Evolutionary conservation across 2,113 vertebrate species (phyloP).

Genomic region (Tragelaphus buxtoni): DNA sequence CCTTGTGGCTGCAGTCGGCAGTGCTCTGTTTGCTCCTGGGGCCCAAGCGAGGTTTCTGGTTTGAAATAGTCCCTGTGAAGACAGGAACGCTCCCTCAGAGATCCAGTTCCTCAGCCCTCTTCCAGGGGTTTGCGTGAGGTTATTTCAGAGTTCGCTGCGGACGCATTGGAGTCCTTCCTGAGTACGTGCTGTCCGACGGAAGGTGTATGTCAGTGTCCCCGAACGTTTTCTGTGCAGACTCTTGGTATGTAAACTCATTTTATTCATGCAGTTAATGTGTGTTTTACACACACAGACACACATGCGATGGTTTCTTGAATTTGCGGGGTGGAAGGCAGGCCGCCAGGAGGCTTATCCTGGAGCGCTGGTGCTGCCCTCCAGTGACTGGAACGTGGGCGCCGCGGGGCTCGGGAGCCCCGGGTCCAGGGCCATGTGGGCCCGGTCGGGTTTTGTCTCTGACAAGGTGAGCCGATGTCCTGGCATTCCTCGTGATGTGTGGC

Average conservation of each 20-base stretch:
- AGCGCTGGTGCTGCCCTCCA: background rate
- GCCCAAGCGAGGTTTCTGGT: background rate
- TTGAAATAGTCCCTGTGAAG: background rate
- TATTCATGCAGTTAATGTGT: background rate
- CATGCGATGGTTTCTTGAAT: background rate
- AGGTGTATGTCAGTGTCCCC: background rate
- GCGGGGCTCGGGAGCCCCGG: background rate
- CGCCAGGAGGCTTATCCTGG: background rate
- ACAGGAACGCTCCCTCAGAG: background rate
- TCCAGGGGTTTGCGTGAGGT: background rate
- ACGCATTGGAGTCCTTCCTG: background rate
- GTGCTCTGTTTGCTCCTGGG: background rate
- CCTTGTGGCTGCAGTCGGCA: background rate
- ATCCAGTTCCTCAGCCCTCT: background rate
- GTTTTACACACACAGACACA: background rate
- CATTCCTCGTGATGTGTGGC: background rate
- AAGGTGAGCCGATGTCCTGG: background rate
- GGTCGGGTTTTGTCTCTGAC: background rate
- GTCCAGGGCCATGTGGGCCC: fast-evolving
- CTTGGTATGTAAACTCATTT: background rate
- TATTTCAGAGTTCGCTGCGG: background rate
- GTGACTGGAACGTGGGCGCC: background rate
- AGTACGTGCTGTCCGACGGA: background rate
- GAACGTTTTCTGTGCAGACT: background rate
- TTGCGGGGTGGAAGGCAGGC: background rate